Evolutionary conservation across 2,797 vertebrate species (phyloP), one percentile per base, ranked within the genome.

Genomic region (Cercopithecus petaurista): DNA sequence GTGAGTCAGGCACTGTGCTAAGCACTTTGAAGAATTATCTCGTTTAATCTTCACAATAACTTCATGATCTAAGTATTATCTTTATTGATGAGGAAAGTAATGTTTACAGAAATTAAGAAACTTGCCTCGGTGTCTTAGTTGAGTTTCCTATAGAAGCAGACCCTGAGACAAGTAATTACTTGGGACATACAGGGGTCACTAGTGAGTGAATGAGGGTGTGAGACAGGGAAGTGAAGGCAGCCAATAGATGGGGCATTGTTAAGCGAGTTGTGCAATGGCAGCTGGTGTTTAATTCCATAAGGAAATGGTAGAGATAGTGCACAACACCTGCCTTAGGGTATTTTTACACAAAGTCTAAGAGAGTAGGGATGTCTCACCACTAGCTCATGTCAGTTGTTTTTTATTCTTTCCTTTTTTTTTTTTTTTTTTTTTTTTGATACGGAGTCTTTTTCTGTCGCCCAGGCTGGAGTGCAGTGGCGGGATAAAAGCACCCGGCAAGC

Each of bases 21-120:
- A 89, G 61, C 6, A 76, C 26, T 24, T 84, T 36, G 46, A 95
- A 93, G 90, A 85, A 70, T 83, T 46, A 75, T 61, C 73, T 84
- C 39, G 80, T 84, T 93, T 95, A 88, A 83, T 96, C 61, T 87
- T 93, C 39, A 95, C 4, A 80, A 2, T 43, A 81, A 90, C 55
- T 94, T 33, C 14, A 72, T 39, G 22, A 88, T 93, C 64, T 46
- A 81, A 80, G 26, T 67, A 48, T 75, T 90, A 61, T 57, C 91
- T 85, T 92, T 70, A 21, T 85, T 19, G 21, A n/a, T 73, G 57
- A 92, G 52, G 75, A 86, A 81, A 87, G 86, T 67, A 64, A 64
- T n/a, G 7, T 85, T 95, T 92, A 67, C 59, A 87, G 76, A 79
- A 72, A 30, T 72, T 88, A 95, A 50, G 90, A 76, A 92, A 93